Base-by-base conservation (phyloP, 2,888 invertebrate genomes). In the Ophion ellenae region DNA sequence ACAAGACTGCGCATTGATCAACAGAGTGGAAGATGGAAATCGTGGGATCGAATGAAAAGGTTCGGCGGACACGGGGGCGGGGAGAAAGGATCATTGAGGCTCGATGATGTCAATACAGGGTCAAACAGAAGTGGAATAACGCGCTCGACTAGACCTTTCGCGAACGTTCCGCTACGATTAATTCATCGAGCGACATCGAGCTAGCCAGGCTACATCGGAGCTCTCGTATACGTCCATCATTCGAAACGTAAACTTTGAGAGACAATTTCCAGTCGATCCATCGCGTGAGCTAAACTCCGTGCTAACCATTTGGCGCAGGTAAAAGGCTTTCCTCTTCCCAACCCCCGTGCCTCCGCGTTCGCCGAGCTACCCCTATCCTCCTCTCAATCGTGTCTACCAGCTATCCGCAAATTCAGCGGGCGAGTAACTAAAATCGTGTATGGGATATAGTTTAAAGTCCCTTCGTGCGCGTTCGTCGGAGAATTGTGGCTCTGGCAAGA, bases 361-460 rank as follows among this genome's bases (percentile, higher is more conserved):
- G 9, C 40, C 32, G 1, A 32, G 32, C 32, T 9, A 7, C 11
- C 63, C 59, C 24, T 32, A 53, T 47, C 20, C 69, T 75, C 20
- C 79, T 70, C 84, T 64, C 80, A 81, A 81, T 84, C 84, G 77
- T 84, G 77, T 81, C 84, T 81, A 61, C 84, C 24, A 84, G 77
- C 76, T 74, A 81, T 81, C 81, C 77, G 67, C 53, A 81, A 84
- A 81, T 77, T 84, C 67, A 67, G 66, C 76, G 71, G 64, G 73
- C 84, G 84, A 76, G 77, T 77, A 77, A 84, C 84, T 81, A 77
- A 84, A 84, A 84, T 81, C 84, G 84, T 81, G 77, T 81, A 81
- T 81, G 81, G 74, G 76, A 81, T 84, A 81, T 84, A 81, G 81
- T 84, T 84, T 71, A 73, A 77, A 77, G 77, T 84, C 84, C 81